Percentiles rank a stretch among this genome's conserved stretches.
Evolutionary conservation across 2,888 invertebrate genomes (phyloP).

Genomic region (Idaea biselata): DNA sequence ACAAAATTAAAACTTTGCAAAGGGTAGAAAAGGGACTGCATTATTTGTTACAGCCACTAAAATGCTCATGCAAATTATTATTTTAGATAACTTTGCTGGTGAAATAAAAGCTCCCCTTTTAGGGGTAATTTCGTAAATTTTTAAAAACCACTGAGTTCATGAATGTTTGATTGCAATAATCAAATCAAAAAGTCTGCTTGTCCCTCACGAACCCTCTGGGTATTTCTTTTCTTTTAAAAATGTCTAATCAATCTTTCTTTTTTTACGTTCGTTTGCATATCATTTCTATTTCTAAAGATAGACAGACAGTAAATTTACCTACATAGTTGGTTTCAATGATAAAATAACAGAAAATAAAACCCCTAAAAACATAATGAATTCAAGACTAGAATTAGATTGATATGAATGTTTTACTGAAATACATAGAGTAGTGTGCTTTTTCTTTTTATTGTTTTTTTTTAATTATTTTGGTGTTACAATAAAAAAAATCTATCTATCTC

Average conservation of each 20-base stretch:
- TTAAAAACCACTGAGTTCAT: not conserved
- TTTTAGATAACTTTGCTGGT: not conserved
- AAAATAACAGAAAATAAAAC: too few relatives aligned
- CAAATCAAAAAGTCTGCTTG: not conserved
- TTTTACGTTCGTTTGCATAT: not conserved
- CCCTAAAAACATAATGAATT: too few relatives aligned
- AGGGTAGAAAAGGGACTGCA: slow-evolving; percentile 38
- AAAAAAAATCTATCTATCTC: too few relatives aligned
- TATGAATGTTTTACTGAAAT: too few relatives aligned
- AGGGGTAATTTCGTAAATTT: not conserved
- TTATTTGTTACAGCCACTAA: not conserved
- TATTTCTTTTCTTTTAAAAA: slow-evolving; percentile 12
- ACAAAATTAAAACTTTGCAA: slow-evolving; percentile 73
- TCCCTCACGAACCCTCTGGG: not conserved
- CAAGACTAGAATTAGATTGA: too few relatives aligned
- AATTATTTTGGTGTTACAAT: too few relatives aligned
- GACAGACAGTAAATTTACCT: too few relatives aligned
- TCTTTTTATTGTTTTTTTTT: too few relatives aligned
- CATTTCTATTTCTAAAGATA: not conserved
- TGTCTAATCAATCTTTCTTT: slow-evolving; percentile 28
- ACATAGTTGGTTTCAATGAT: too few relatives aligned
- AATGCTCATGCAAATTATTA: not conserved
- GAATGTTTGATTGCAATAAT: not conserved
- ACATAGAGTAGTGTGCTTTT: too few relatives aligned
- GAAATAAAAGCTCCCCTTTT: slow-evolving; percentile 3